Evolutionary conservation across 2,113 vertebrate species (phyloP), one percentile per base, ranked within the genome.

Genomic region (Eubucco bourcierii): DNA sequence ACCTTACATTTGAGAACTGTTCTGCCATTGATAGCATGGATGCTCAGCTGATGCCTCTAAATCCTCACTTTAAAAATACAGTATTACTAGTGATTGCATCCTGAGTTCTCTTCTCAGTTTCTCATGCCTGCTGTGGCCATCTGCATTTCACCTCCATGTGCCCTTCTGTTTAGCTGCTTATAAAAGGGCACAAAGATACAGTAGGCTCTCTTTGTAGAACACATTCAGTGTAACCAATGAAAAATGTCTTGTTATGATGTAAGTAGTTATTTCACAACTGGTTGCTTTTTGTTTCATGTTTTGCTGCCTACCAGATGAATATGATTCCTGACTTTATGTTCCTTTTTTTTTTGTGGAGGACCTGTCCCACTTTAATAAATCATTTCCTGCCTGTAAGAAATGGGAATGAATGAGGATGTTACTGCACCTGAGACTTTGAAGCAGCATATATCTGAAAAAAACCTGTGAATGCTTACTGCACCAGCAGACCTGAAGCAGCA

Each of bases 1-100:
- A 7, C 1, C 2, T 16, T 20, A 4, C 1, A 1, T 34, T 28
- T 3, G 1, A 19, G 21, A 68, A 24, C 19, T 61, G 2, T 71
- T 85, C 52, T 33, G 6, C 25, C 5, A 1, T 39, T 56, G 53
- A 50, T 50, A 20, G 29, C 18, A 46, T 6, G 28, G 23, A 65
- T 27, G 37, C 24, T 46, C 10, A 55, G 19, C 9, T 74, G 34
- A 64, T 19, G 53, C 10, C 3, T 61, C 37, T 61, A 74, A 77
- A 89, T 55, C 24, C 27, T 3, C 20, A 17, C 11, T 68, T 94
- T n/a, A 34, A 47, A 83, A 80, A 59, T 34, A 21, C 6, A 25
- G 3, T 16, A 39, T 64, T 70, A 82, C 10, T 6, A 21, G 28
- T 3, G 11, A 33, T 39, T 71, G 19, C 6, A 37, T 11, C 25